phyloP scores from a whole-genome alignment of 1,140 invertebrate species.

The Saccostrea cuccullata region DNA sequence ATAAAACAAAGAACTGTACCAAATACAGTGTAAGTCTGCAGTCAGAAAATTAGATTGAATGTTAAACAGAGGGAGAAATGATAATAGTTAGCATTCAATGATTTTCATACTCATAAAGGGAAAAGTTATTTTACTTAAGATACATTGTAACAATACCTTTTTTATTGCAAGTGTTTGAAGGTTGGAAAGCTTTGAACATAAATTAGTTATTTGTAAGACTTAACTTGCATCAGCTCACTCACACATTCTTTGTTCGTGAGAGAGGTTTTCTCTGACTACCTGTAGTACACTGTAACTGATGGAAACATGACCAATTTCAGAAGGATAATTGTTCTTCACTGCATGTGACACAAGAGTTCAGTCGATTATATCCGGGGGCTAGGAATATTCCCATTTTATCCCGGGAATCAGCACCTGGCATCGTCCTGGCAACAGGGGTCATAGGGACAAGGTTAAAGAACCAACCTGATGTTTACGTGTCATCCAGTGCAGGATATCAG shows the following conservation, averaged over 20 bases:
- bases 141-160: no score
- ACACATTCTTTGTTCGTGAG: neutral
- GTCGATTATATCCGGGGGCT: conserved; percentile 88
- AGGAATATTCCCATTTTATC: conserved; percentile 90
- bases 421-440: conserved; percentile 89
- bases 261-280: no score
- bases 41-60: neutral
- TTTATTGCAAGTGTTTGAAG: no score
- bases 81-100: no score
- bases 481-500: conserved; percentile 89
- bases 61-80: no score
- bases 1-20: conserved; percentile 58
- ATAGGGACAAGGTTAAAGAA: conserved; percentile 88
- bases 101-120: no score
- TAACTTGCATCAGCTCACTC: no score
- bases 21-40: neutral
- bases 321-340: conserved; percentile 75
- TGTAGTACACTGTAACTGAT: no score
- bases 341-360: conserved; percentile 91
- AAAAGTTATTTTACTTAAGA: no score
- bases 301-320: neutral
- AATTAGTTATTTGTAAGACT: no score
- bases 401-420: conserved; percentile 90
- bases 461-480: conserved; percentile 87
- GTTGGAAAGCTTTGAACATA: no score